These are phyloP conservation scores for Diplodus sargus DNA, from an alignment of 2,797 vertebrate species.

Conservation along the genomic window DNA sequence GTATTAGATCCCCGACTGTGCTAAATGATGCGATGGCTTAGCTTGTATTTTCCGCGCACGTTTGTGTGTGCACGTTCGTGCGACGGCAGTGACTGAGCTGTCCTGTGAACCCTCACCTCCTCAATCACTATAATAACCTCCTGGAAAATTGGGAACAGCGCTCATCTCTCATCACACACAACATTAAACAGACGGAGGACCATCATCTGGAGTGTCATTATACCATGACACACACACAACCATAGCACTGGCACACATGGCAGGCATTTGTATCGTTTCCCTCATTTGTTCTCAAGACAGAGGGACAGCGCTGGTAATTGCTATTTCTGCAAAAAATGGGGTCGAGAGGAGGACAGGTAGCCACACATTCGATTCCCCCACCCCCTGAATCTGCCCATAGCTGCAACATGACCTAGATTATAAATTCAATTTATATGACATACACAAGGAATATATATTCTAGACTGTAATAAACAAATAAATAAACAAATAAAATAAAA, in stretches of 20 bases:
- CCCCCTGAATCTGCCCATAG: slow-evolving; percentile 6
- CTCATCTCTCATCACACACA: slow-evolving; percentile 63
- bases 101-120: slow-evolving; percentile 34
- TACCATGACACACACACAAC: slow-evolving; percentile 17
- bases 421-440: slow-evolving; percentile 1
- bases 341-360: slow-evolving; percentile 60
- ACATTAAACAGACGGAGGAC: slow-evolving; percentile 51
- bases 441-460: neutral
- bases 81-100: slow-evolving; percentile 37
- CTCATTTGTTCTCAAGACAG: slow-evolving; percentile 8
- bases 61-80: slow-evolving; percentile 19
- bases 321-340: slow-evolving; percentile 40
- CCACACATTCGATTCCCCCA: slow-evolving; percentile 31
- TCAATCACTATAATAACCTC: slow-evolving; percentile 71
- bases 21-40: slow-evolving; percentile 28
- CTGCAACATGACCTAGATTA: slow-evolving; percentile 30
- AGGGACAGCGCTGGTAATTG: slow-evolving; percentile 4
- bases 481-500: neutral
- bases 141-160: slow-evolving; percentile 47
- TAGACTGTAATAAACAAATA: neutral
- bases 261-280: slow-evolving; percentile 16
- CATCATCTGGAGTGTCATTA: slow-evolving; percentile 54
- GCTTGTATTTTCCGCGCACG: slow-evolving; percentile 29
- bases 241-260: neutral
- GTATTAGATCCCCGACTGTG: slow-evolving; percentile 28